Base-by-base conservation (phyloP, 2,113 vertebrate genomes). In the Python bivittatus region DNA sequence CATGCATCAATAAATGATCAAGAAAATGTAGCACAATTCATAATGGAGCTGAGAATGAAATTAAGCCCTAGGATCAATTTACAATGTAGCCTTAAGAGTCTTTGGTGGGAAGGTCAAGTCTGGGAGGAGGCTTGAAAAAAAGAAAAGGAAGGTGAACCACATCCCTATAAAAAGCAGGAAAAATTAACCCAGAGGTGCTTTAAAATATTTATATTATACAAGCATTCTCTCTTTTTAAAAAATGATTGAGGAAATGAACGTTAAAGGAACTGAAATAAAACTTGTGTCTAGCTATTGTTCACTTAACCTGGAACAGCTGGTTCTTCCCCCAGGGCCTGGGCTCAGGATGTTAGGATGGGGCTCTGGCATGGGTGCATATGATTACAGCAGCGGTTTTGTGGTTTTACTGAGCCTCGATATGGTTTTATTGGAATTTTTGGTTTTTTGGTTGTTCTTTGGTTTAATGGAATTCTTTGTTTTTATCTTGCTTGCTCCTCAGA, bases 1-100 rank as follows among this genome's bases (percentile, higher is more conserved):
- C 91, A 85, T 89, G 91, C 53, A 13, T 91, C 90, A 95, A 94
- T 89, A 93, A 93, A 91, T 90, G 88, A 68, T 86, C 90, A 93
- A 84, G 91, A 27, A 15, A 89, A 90, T 1, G 61, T 61, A 83
- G 87, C 79, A 83, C 92, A n/a, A 57, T 3, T 22, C 38, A 38
- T 64, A 79, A 79, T 61, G 87, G 79, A 64, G 44, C 91, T 64
- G 44, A 64, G 87, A 79, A 92, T 84, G 68, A 88, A 92, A 84
- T 89, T 92, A 92, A 79, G 44, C 56, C 13, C 27, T 84, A 8
- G 72, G 56, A 85, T 89, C 72, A 23, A 84, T 89, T 92, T 53
- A 89, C 57, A 86, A 38, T 64, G 84, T 13, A 91, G 56, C 42
- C 22, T 12, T 84, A 22, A 20, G 33, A 44, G 22, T 2, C 33